Percentiles rank a stretch among this genome's conserved stretches.
Evolutionary conservation across 2,888 invertebrate species (phyloP).

Genomic region (Rutpela maculata): DNA sequence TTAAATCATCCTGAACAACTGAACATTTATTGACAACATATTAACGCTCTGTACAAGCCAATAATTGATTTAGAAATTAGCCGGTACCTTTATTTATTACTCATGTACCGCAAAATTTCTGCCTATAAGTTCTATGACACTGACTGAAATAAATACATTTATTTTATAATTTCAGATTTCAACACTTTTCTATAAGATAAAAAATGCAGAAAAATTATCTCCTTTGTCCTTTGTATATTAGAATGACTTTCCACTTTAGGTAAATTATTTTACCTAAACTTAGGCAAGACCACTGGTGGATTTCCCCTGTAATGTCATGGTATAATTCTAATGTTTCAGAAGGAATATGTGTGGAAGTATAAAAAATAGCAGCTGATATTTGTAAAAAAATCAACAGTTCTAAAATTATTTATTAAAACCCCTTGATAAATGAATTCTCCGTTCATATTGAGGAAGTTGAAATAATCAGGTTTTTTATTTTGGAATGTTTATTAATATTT

Average conservation of each 20-base stretch:
- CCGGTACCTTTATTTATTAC: too few relatives aligned
- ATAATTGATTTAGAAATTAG: too few relatives aligned
- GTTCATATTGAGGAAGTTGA: neutral
- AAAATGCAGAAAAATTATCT: neutral
- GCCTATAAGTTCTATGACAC: too few relatives aligned
- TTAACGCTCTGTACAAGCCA: too few relatives aligned
- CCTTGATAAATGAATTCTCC: neutral
- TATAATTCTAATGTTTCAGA: slow-evolving; percentile 27
- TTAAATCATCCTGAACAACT: too few relatives aligned
- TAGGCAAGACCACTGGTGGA: neutral
- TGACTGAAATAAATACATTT: too few relatives aligned
- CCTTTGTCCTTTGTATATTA: neutral
- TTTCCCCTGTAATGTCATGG: slow-evolving; percentile 30
- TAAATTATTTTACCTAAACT: slow-evolving; percentile 1
- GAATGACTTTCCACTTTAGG: neutral
- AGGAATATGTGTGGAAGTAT: slow-evolving; percentile 18
- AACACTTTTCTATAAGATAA: neutral
- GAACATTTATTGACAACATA: too few relatives aligned
- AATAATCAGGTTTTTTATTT: slow-evolving; percentile 12
- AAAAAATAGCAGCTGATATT: slow-evolving; percentile 36
- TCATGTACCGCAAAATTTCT: too few relatives aligned
- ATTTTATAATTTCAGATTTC: too few relatives aligned
- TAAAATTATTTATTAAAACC: slow-evolving; percentile 15
- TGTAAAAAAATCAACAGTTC: slow-evolving; percentile 20
- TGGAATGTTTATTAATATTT: neutral